These are phyloP conservation scores for Camptogramma bilineatum DNA, from an alignment of 2,888 invertebrate species.

Conservation along the genomic window DNA sequence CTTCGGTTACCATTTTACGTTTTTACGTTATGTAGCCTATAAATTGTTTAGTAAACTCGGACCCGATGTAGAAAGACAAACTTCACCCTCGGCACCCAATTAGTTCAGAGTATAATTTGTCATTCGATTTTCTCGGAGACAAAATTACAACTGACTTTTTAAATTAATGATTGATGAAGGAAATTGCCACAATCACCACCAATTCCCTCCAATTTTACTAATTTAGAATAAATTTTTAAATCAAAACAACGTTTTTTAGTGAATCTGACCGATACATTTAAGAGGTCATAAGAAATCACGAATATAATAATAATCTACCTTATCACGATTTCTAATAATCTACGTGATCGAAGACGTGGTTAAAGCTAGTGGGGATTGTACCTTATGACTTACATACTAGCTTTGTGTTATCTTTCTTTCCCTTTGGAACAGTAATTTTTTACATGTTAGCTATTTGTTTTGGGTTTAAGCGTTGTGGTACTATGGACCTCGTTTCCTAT, in stretches of 20 bases:
- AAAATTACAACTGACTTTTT: conserved; percentile 35
- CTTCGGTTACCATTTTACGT: conserved; percentile 33
- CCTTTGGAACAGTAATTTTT: too few species aligned
- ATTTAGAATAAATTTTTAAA: not conserved
- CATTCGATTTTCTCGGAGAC: conserved; percentile 38
- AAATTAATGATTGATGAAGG: conserved; percentile 33
- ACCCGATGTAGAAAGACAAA: conserved; percentile 39
- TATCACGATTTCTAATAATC: too few species aligned
- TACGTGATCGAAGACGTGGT: too few species aligned
- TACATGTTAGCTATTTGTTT: too few species aligned
- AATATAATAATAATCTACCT: too few species aligned
- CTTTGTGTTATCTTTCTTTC: too few species aligned
- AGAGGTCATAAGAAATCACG: too few species aligned
- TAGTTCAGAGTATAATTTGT: conserved; percentile 45
- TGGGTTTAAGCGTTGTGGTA: too few species aligned
- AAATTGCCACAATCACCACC: conserved; percentile 15
- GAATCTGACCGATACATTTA: too few species aligned
- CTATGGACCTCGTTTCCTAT: too few species aligned
- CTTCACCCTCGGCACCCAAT: conserved; percentile 41
- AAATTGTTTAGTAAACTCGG: conserved; percentile 44
- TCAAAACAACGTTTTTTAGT: not conserved
- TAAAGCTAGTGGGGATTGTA: too few species aligned
- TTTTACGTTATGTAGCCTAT: conserved; percentile 39
- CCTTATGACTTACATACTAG: too few species aligned
- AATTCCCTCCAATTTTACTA: not conserved